Percentiles rank a stretch among this genome's conserved stretches.
phyloP scores from a whole-genome alignment of 1,140 invertebrate species.

The Zaprionus taronus region DNA sequence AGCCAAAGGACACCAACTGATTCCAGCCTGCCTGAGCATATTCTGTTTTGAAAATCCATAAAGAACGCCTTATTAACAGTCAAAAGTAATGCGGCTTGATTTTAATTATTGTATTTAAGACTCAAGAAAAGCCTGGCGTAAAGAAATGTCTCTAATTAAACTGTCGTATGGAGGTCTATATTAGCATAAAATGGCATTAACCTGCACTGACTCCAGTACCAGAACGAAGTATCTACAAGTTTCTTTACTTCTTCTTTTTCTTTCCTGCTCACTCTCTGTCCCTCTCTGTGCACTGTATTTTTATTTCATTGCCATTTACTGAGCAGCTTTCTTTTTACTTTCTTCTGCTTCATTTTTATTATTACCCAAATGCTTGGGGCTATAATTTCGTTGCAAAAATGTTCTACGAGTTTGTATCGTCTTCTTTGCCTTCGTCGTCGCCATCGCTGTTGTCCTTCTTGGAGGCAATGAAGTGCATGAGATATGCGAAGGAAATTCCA shows the following conservation, averaged over 20 bases:
- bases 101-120: conserved; percentile 71
- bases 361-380: conserved; percentile 75
- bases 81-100: conserved; percentile 39
- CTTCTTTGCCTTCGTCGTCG: neutral
- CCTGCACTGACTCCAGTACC: conserved; percentile 15
- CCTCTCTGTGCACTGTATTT: conserved; percentile 23
- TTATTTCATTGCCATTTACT: conserved; percentile 24
- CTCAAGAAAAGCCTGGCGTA: conserved; percentile 31
- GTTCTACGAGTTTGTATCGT: conserved; percentile 64
- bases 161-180: conserved; percentile 69
- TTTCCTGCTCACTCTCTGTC: conserved; percentile 3
- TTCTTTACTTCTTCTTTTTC: conserved; percentile 37
- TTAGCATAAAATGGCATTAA: conserved; percentile 69
- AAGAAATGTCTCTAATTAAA: conserved; percentile 63
- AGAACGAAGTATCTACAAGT: conserved; percentile 35
- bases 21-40: neutral
- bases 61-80: conserved; percentile 52
- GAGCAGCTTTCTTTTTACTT: conserved; percentile 38
- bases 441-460: conserved; percentile 19
- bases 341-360: conserved; percentile 49
- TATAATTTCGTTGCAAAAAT: conserved; percentile 76
- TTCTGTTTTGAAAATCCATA: conserved; percentile 42
- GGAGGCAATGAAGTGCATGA: conserved; percentile 78
- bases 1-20: conserved; percentile 46
- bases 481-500: conserved; percentile 70